Percentiles rank a stretch among this genome's conserved stretches.
These are phyloP conservation scores for Procambarus clarkii DNA, from an alignment of 1,140 invertebrate species.

Conservation along the genomic window DNA sequence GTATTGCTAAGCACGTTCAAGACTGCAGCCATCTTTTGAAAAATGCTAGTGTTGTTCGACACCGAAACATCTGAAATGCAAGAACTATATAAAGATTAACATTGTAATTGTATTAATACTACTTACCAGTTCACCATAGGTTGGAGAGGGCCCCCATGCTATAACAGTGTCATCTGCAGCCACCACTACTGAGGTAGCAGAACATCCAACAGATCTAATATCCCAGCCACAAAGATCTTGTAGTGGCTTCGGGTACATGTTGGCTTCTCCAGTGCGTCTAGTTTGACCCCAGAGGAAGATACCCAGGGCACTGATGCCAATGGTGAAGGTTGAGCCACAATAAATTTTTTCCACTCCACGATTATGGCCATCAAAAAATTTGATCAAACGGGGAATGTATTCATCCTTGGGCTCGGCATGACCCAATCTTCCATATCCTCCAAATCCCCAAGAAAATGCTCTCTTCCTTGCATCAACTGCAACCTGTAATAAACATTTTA, in stretches of 20 bases:
- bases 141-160: slow-evolving; percentile 93
- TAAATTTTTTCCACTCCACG: slow-evolving; percentile 87
- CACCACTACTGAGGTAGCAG: slow-evolving; percentile 88
- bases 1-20: too few species aligned
- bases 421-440: slow-evolving; percentile 93
- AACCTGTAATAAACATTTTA: slow-evolving; percentile 78
- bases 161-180: slow-evolving; percentile 93
- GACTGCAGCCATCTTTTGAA: too few species aligned
- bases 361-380: slow-evolving; percentile 89
- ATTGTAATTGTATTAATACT: background rate
- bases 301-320: slow-evolving; percentile 86
- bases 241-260: slow-evolving; percentile 97
- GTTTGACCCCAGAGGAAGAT: slow-evolving; percentile 93
- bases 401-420: slow-evolving; percentile 95
- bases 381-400: slow-evolving; percentile 90
- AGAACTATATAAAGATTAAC: too few species aligned
- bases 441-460: slow-evolving; percentile 95
- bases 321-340: slow-evolving; percentile 90
- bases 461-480: slow-evolving; percentile 91
- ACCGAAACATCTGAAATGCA: too few species aligned
- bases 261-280: slow-evolving; percentile 93
- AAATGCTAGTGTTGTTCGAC: too few species aligned
- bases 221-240: slow-evolving; percentile 94
- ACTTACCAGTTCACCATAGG: slow-evolving; percentile 91
- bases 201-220: slow-evolving; percentile 87